Percentiles rank a stretch among this genome's conserved stretches.
These are phyloP conservation scores for Ictalurus punctatus DNA, from an alignment of 2,113 vertebrate species.

Conservation along the genomic window DNA sequence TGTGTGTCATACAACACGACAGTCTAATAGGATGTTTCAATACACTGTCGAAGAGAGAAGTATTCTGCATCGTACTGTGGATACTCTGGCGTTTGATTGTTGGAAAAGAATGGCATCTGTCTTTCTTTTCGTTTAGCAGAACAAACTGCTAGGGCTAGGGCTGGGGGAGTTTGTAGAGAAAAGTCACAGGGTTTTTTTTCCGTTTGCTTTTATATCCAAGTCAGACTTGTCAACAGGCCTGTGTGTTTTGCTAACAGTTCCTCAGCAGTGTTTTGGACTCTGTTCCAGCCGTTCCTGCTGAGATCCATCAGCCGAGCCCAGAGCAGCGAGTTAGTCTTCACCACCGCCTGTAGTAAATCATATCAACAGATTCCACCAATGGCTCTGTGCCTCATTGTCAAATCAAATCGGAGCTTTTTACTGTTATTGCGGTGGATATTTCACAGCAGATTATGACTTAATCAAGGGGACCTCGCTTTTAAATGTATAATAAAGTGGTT, in stretches of 20 bases:
- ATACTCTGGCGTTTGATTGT: slow-evolving; percentile 24
- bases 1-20: slow-evolving; percentile 36
- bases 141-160: slow-evolving; percentile 1
- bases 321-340: slow-evolving; percentile 55
- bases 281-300: background rate
- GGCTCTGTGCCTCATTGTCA: slow-evolving; percentile 55
- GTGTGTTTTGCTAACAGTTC: slow-evolving; percentile 9
- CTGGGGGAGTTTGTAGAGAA: background rate
- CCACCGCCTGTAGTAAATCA: slow-evolving; percentile 70
- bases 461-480: slow-evolving; percentile 38
- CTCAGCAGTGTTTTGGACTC: slow-evolving; percentile 1
- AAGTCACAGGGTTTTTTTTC: background rate
- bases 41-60: slow-evolving; percentile 13
- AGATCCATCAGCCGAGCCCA: slow-evolving; percentile 20
- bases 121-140: slow-evolving; percentile 25
- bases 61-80: background rate
- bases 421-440: slow-evolving; percentile 39
- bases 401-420: slow-evolving; percentile 35
- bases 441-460: slow-evolving; percentile 45
- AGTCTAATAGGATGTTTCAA: slow-evolving; percentile 50
- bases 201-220: slow-evolving; percentile 2
- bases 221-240: slow-evolving; percentile 31
- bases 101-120: slow-evolving; percentile 30
- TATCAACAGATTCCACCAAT: slow-evolving; percentile 70
- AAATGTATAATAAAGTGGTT: slow-evolving; percentile 47